phyloP scores from a whole-genome alignment of 2,113 vertebrate species.

The Callocephalon fimbriatum region DNA sequence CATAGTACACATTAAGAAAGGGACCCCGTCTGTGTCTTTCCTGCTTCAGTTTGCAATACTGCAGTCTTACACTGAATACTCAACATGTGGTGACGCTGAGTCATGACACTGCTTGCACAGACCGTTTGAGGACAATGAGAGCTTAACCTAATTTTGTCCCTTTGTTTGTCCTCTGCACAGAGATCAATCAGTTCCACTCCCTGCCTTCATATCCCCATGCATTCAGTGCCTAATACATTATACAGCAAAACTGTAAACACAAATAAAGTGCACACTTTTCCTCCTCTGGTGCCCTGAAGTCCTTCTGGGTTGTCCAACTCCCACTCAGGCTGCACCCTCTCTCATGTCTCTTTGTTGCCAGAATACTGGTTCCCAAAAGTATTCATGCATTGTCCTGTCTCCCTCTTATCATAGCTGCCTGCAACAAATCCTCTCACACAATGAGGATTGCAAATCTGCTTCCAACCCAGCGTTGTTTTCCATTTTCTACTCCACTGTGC shows the following conservation, averaged over 20 bases:
- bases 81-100: conserved; percentile 38
- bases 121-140: conserved; percentile 29
- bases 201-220: background rate
- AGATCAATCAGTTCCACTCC: conserved; percentile 3
- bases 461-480: background rate
- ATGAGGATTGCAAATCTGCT: background rate
- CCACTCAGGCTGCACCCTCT: background rate
- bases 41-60: background rate
- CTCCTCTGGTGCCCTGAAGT: background rate
- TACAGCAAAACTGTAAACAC: background rate
- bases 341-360: background rate
- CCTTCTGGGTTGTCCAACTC: background rate
- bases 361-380: background rate
- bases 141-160: conserved; percentile 60
- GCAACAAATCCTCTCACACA: conserved; percentile 11
- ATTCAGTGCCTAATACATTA: background rate
- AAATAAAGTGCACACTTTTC: background rate
- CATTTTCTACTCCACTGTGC: background rate
- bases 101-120: background rate
- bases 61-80: background rate
- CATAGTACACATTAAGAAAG: background rate
- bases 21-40: background rate
- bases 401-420: background rate
- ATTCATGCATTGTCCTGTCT: background rate
- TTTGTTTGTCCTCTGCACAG: conserved; percentile 38